Evolutionary conservation across 1,140 invertebrate species (phyloP).

Genomic region (Drosophila yakuba): DNA sequence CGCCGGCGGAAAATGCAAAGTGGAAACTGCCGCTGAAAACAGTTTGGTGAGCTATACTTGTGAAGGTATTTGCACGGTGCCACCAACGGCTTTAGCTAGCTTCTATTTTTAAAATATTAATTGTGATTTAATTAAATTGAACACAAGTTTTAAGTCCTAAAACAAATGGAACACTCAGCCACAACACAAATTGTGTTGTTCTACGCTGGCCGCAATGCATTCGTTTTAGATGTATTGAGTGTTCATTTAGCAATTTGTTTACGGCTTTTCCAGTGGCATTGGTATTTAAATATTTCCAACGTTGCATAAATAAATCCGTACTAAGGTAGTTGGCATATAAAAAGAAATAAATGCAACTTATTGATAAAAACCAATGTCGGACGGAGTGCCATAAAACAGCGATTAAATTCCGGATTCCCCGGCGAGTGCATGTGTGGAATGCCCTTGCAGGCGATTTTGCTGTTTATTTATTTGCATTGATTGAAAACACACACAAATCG

Average conservation of each 20-base stretch:
- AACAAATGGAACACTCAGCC: neutral
- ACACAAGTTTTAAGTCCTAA: neutral
- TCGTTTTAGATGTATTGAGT: constrained; percentile 54
- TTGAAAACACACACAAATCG: constrained; percentile 73
- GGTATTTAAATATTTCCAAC: constrained; percentile 27
- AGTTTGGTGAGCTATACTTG: constrained; percentile 24
- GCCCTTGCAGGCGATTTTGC: constrained; percentile 4
- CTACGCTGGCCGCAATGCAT: constrained; percentile 12
- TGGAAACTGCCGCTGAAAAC: constrained; percentile 35
- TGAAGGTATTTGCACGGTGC: constrained; percentile 15
- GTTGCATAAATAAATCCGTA: constrained; percentile 58
- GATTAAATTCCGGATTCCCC: constrained; percentile 71
- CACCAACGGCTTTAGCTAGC: neutral
- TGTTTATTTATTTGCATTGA: constrained; percentile 57
- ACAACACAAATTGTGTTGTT: neutral
- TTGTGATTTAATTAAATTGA: neutral
- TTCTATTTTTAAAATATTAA: constrained; percentile 10
- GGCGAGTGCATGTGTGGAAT: constrained; percentile 28
- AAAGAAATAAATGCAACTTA: neutral
- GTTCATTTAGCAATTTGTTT: constrained; percentile 57
- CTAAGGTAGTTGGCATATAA: constrained; percentile 35
- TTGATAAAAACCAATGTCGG: constrained; percentile 30
- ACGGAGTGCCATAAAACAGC: constrained; percentile 47
- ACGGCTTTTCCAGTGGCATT: constrained; percentile 5
- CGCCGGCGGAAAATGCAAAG: constrained; percentile 30